phyloP scores from a whole-genome alignment of 2,888 invertebrate genomes.

The Choreutis nemorana region DNA sequence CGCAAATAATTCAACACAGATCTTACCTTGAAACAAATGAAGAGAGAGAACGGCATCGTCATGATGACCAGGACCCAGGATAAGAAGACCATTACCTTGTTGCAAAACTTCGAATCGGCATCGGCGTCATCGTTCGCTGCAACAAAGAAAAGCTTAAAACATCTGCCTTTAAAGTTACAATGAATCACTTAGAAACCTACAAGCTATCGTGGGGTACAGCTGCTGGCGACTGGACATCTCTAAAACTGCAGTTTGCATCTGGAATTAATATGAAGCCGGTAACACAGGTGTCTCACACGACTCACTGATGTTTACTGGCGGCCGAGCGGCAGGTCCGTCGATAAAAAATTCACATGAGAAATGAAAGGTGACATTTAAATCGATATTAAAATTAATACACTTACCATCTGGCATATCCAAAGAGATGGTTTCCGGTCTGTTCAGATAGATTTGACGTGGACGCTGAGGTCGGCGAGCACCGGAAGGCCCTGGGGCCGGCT shows the following conservation, averaged over 20 bases:
- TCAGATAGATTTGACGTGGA: no score
- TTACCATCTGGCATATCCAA: no score
- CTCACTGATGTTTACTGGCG: slow-evolving; percentile 18
- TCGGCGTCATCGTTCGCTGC: slow-evolving; percentile 65
- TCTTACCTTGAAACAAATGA: slow-evolving; percentile 92
- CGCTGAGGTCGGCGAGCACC: no score
- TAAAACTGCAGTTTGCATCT: no score
- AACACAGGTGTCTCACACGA: no score
- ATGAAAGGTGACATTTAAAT: no score
- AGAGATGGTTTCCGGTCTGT: no score
- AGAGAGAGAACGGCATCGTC: slow-evolving; percentile 92
- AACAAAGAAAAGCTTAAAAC: slow-evolving; percentile 26
- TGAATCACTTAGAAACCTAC: slow-evolving; percentile 12
- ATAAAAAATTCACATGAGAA: slow-evolving; percentile 42
- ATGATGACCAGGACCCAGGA: slow-evolving; percentile 84
- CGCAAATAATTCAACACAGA: neutral
- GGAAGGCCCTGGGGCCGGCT: no score
- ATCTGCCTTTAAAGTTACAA: neutral
- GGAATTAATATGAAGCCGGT: no score
- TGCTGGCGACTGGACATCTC: slow-evolving; percentile 54
- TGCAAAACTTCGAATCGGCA: slow-evolving; percentile 78
- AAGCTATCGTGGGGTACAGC: slow-evolving; percentile 37
- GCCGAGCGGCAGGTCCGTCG: slow-evolving; percentile 10
- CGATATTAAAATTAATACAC: no score
- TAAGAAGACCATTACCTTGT: slow-evolving; percentile 80